phyloP scores from a whole-genome alignment of 2,113 vertebrate species.

The Ciconia stormi region DNA sequence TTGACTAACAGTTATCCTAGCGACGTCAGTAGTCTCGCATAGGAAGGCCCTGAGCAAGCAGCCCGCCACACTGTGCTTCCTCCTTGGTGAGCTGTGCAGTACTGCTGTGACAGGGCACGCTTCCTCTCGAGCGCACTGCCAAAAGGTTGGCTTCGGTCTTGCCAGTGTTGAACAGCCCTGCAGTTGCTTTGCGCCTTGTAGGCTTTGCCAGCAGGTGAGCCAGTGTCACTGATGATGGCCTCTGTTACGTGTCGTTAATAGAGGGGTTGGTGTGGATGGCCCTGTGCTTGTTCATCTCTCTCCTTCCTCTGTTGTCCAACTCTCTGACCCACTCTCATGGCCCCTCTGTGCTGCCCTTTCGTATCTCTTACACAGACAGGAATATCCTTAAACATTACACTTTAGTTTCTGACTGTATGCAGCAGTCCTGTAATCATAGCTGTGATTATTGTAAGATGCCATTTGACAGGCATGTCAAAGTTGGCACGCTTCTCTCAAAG shows the following conservation, averaged over 20 bases:
- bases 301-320: neutral
- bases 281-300: neutral
- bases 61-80: neutral
- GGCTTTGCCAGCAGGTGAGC: neutral
- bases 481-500: neutral
- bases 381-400: neutral
- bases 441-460: neutral
- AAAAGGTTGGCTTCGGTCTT: neutral
- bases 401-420: neutral
- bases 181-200: neutral
- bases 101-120: accelerated
- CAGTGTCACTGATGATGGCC: neutral
- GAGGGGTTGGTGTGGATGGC: neutral
- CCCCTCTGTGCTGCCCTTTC: neutral
- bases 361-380: neutral
- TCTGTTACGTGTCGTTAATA: accelerated
- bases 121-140: neutral
- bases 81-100: neutral
- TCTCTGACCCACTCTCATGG: neutral
- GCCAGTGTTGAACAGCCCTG: neutral
- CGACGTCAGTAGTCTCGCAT: accelerated
- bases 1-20: neutral
- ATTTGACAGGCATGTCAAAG: neutral
- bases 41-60: neutral
- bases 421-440: neutral